phyloP scores from a whole-genome alignment of 2,113 vertebrate genomes.

The Theristicus caerulescens region DNA sequence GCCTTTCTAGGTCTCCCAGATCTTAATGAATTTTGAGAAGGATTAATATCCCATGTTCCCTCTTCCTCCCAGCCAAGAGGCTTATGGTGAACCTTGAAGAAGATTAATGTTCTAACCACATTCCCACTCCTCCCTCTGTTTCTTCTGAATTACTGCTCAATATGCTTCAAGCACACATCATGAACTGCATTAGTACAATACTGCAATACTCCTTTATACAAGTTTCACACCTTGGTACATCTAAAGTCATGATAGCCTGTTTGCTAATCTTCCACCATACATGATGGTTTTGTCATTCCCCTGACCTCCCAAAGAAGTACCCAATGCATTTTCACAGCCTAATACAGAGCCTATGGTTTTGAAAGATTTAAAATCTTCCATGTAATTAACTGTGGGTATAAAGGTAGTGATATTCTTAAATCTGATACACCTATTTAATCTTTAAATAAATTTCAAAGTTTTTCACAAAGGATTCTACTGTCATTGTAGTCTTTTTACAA shows the following conservation, averaged over 20 bases:
- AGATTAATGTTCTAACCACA: background rate
- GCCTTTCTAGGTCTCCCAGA: background rate
- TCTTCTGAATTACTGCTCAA: background rate
- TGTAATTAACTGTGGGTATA: background rate
- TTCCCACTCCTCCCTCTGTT: background rate
- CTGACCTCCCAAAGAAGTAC: background rate
- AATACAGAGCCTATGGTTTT: background rate
- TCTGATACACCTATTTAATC: background rate
- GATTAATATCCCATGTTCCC: background rate
- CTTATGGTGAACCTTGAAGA: background rate
- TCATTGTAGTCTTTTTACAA: background rate
- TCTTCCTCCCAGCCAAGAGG: background rate
- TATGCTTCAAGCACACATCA: background rate
- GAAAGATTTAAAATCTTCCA: background rate
- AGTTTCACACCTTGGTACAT: background rate
- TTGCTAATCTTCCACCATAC: background rate
- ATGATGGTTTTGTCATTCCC: background rate
- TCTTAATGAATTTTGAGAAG: conserved; percentile 1
- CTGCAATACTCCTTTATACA: background rate
- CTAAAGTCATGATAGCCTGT: background rate
- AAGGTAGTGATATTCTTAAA: background rate
- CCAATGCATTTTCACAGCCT: background rate
- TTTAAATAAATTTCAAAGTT: background rate
- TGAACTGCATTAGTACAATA: background rate
- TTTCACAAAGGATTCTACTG: background rate